A percentile compares a stretch with the other conserved stretches of the same genome.
These are phyloP conservation scores for Maconellicoccus hirsutus DNA, from an alignment of 1,140 invertebrate genomes.

Conservation along the genomic window DNA sequence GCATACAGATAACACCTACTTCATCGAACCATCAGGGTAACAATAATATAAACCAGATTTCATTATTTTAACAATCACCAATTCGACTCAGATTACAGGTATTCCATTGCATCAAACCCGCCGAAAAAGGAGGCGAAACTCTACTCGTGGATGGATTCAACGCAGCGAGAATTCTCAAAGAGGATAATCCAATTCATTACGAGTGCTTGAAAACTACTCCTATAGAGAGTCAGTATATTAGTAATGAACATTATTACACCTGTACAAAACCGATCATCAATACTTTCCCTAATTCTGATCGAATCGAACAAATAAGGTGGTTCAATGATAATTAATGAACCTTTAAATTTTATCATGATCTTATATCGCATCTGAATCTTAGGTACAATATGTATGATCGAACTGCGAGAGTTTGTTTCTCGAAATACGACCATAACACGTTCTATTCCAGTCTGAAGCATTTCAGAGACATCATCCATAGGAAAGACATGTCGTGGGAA, in stretches of 20 bases:
- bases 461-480: constrained; percentile 43
- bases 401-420: constrained; percentile 38
- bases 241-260: constrained; percentile 42
- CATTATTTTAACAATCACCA: constrained; percentile 1
- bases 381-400: constrained; percentile 59
- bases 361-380: constrained; percentile 6
- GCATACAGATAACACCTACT: constrained; percentile 60
- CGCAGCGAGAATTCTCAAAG: constrained; percentile 44
- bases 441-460: constrained; percentile 49
- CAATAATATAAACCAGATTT: constrained; percentile 20
- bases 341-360: neutral
- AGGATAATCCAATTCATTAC: constrained; percentile 41
- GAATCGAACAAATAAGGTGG: constrained; percentile 29
- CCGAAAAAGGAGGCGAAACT: constrained; percentile 46
- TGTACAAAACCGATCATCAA: constrained; percentile 25
- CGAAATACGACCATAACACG: constrained; percentile 38
- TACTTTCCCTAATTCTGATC: constrained; percentile 14
- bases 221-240: constrained; percentile 51
- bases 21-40: constrained; percentile 55
- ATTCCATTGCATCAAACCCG: constrained; percentile 52
- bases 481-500: constrained; percentile 41
- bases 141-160: constrained; percentile 56
- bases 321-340: too few relatives aligned
- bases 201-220: constrained; percentile 41
- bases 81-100: constrained; percentile 45